Percentiles rank a stretch among this genome's conserved stretches.
Conservation (phyloP, 2,113 vertebrate genomes). For the Agapornis roseicollis region DNA sequence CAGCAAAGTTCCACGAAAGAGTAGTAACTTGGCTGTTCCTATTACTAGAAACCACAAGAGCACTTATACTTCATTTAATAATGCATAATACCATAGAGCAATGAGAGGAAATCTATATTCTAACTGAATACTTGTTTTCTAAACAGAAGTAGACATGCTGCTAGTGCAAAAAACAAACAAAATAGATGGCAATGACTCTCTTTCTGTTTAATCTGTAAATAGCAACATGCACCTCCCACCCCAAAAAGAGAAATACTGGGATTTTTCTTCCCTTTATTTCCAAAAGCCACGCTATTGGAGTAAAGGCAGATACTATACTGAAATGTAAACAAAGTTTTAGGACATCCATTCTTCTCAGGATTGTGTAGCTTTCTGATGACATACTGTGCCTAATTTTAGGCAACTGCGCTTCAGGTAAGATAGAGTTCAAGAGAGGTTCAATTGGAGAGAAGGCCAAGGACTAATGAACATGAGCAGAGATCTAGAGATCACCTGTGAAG, state of each 20-base stretch:
- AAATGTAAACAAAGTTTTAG: not conserved
- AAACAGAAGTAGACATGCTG: not conserved
- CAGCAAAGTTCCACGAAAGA: not conserved
- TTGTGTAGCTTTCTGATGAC: not conserved
- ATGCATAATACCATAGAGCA: not conserved
- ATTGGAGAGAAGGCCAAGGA: fast-evolving
- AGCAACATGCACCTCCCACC: not conserved
- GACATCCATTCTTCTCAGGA: not conserved
- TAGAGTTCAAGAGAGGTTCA: not conserved
- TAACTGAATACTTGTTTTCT: not conserved
- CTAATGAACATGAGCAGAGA: not conserved
- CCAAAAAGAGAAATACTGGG: not conserved
- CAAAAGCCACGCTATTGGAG: not conserved
- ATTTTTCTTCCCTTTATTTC: not conserved
- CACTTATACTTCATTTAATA: not conserved
- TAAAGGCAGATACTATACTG: not conserved
- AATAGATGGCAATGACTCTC: not conserved
- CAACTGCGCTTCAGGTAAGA: not conserved
- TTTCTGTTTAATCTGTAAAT: not conserved
- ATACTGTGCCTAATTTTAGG: not conserved
- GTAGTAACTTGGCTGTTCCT: not conserved
- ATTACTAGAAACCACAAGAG: not conserved
- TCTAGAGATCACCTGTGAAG: not conserved
- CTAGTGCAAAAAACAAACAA: not conserved
- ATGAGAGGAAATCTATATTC: not conserved